These are phyloP conservation scores for Augiades crinisus DNA, from an alignment of 2,888 invertebrate genomes.

Conservation along the genomic window DNA sequence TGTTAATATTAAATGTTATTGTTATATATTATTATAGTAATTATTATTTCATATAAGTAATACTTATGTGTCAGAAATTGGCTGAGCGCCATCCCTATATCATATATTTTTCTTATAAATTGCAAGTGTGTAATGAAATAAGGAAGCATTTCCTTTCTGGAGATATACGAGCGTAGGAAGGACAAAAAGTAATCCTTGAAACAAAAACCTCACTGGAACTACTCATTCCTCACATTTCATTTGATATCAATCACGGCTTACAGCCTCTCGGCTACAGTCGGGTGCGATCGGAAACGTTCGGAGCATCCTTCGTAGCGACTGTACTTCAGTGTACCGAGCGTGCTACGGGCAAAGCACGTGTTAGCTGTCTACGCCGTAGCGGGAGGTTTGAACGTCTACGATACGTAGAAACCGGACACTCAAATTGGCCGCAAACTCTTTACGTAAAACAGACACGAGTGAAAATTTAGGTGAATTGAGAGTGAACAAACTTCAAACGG, in stretches of 20 bases:
- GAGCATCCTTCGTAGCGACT: constrained; percentile 52
- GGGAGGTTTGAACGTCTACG: constrained; percentile 49
- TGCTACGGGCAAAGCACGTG: constrained; percentile 64
- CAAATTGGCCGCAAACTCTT: constrained; percentile 35
- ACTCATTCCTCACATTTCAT: constrained; percentile 79
- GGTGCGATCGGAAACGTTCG: constrained; percentile 57
- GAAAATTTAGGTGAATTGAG: constrained; percentile 45
- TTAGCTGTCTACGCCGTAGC: constrained; percentile 52
- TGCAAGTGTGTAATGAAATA: neutral
- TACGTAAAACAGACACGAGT: constrained; percentile 29
- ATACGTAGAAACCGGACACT: constrained; percentile 28
- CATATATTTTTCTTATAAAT: neutral
- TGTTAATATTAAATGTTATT: neutral
- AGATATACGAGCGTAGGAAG: constrained; percentile 29
- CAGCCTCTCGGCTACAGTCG: constrained; percentile 62
- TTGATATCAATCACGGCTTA: constrained; percentile 79
- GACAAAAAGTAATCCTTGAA: constrained; percentile 67
- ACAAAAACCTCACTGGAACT: constrained; percentile 73
- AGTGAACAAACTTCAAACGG: constrained; percentile 49
- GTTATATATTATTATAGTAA: neutral
- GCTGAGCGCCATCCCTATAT: too few species aligned
- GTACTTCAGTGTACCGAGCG: constrained; percentile 63
- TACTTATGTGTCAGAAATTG: neutral
- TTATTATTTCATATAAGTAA: neutral
- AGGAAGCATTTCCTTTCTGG: neutral